A percentile compares a stretch with the other conserved stretches of the same genome.
Conservation (phyloP, 2,888 invertebrate species). For the Cheilosia vernalis region DNA sequence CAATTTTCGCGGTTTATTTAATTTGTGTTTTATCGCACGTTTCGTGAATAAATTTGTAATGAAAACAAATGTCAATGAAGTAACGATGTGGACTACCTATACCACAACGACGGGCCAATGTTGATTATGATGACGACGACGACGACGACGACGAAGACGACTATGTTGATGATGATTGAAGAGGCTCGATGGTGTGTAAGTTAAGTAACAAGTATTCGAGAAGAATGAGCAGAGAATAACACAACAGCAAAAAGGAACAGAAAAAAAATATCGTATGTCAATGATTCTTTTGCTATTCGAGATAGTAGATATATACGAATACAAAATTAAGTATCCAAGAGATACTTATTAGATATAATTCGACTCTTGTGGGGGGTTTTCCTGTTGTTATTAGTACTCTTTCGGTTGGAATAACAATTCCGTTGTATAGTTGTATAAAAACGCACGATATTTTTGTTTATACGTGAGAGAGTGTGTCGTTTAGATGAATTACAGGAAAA, state of each 20-base stretch:
- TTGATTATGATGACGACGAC: constrained; percentile 11
- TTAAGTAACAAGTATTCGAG: constrained; percentile 51
- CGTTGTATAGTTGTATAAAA: background rate
- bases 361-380: constrained; percentile 35
- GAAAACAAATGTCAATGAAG: constrained; percentile 54
- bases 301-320: constrained; percentile 27
- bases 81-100: constrained; percentile 10
- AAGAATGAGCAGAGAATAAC: constrained; percentile 49
- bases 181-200: constrained; percentile 35
- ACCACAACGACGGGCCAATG: constrained; percentile 13
- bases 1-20: constrained; percentile 44
- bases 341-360: constrained; percentile 39
- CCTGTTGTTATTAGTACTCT: constrained; percentile 41
- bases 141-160: background rate
- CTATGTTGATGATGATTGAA: constrained; percentile 43
- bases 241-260: constrained; percentile 24
- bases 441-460: constrained; percentile 27
- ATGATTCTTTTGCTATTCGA: constrained; percentile 62
- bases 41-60: constrained; percentile 56
- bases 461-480: constrained; percentile 14
- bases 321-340: constrained; percentile 50
- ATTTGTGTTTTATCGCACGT: constrained; percentile 38
- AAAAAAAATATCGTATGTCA: constrained; percentile 39
- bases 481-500: constrained; percentile 17
- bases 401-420: constrained; percentile 38